Evolutionary conservation across 1,140 invertebrate species (phyloP), one percentile per base, ranked within the genome.

Genomic region (Aphaenogaster ashmeadi): DNA sequence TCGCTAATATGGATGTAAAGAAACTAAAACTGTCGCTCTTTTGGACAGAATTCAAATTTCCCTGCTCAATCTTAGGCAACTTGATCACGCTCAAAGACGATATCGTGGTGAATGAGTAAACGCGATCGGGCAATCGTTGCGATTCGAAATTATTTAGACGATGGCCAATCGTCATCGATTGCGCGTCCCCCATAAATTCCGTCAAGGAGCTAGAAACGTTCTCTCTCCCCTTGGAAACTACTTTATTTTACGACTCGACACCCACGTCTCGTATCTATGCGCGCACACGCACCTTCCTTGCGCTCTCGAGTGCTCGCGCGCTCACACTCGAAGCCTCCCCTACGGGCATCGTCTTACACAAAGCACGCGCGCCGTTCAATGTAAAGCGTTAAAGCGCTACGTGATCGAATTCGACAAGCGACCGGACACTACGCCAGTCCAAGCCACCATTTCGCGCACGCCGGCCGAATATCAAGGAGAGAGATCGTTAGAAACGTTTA

Each of bases 351-450:
- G 91, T 92, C 90, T 92, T 90, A 93, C 91, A 90, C 89, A 91
- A 89, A 93, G 92, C 93, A 93, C 93, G 93, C 92, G 93, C 92
- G 92, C 88, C 88, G 91, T 91, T 93, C 93, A 92, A 93, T 93
- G 93, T 93, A 92, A 93, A 92, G 91, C 91, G 92, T 91, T 92
- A 91, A 92, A 90, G 64, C 91, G 66, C 75, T 93, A 93, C 93
- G 93, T 93, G 93, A 93, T 92, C 91, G 91, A 92, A 93, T 93
- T 93, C 54, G 87, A 92, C 89, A 91, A 93, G 69, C 77, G 90
- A 91, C 92, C 91, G 89, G 88, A 92, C 90, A 92, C 87, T 89
- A 41, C 88, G 88, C 88, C 87, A 90, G 88, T 91, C 85, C 86
- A 74, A 92, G 92, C 91, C 92, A 92, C 91, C 92, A 90, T 93